Conservation (phyloP, 2,888 invertebrate species). For the Metellina segmentata region DNA sequence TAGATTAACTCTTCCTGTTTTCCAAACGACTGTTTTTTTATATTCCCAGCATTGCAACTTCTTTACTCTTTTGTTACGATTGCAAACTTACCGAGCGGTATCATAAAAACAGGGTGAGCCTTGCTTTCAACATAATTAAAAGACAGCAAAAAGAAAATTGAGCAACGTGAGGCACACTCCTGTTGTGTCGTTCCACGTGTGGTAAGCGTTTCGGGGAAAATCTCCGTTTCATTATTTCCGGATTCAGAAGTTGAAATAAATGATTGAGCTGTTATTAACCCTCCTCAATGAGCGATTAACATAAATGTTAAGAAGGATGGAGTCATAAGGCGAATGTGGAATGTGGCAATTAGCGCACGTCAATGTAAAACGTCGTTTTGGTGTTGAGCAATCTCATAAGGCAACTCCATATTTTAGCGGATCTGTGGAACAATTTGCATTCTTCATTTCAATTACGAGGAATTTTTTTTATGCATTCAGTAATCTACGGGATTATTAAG, state of each 20-base stretch:
- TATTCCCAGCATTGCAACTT: not conserved
- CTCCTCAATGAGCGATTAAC: slow-evolving; percentile 27
- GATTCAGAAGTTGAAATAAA: slow-evolving; percentile 16
- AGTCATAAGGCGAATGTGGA: not conserved
- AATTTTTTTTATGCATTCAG: not conserved
- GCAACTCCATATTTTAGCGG: not conserved
- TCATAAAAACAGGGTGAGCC: slow-evolving; percentile 32
- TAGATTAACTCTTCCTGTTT: slow-evolving; percentile 62
- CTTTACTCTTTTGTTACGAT: slow-evolving; percentile 32
- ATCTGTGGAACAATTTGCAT: not conserved
- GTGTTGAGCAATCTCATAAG: not conserved
- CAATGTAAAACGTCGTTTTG: not conserved
- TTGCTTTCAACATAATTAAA: slow-evolving; percentile 66
- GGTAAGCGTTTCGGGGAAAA: slow-evolving; percentile 29
- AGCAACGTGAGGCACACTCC: slow-evolving; percentile 4
- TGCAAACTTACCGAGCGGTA: slow-evolving; percentile 22
- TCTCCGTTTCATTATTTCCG: slow-evolving; percentile 45
- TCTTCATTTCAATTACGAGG: not conserved
- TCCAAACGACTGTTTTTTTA: slow-evolving; percentile 25
- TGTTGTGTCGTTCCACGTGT: slow-evolving; percentile 1
- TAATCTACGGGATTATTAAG: not conserved
- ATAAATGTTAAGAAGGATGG: slow-evolving; percentile 18
- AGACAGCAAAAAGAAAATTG: not conserved
- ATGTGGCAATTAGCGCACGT: slow-evolving; percentile 46
- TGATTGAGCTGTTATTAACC: slow-evolving; percentile 28